Percentiles rank a stretch among this genome's conserved stretches.
Conservation (phyloP, 2,888 invertebrate genomes). For the Eledone cirrhosa region DNA sequence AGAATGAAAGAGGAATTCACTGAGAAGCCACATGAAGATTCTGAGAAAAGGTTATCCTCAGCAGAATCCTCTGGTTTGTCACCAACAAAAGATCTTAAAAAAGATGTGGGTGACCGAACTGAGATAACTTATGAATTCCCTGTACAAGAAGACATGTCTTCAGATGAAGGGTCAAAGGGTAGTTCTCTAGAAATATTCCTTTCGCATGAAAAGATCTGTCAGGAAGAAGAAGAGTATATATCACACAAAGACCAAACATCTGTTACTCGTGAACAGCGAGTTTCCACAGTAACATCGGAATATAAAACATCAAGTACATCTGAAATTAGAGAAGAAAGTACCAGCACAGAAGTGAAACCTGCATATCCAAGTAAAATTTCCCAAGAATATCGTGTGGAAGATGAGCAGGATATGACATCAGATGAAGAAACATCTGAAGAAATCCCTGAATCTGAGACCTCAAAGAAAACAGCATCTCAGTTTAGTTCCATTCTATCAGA, state of each 20-base stretch:
- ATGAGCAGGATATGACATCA: conserved; percentile 12
- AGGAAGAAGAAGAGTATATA: conserved; percentile 23
- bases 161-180: conserved; percentile 14
- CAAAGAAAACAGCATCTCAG: not conserved
- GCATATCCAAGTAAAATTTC: not conserved
- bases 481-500: conserved; percentile 12
- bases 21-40: not conserved
- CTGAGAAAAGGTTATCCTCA: not conserved
- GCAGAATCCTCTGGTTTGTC: not conserved
- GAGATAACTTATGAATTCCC: conserved; percentile 27
- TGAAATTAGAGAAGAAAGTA: not conserved
- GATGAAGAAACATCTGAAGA: conserved; percentile 18
- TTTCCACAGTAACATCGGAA: not conserved
- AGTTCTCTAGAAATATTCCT: not conserved
- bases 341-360: conserved; percentile 18
- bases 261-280: not conserved
- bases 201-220: conserved; percentile 11
- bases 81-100: not conserved
- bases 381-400: not conserved
- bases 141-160: not conserved
- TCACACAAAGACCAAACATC: not conserved
- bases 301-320: conserved; percentile 1
- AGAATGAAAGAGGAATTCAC: not conserved
- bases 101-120: not conserved
- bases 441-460: not conserved